Evolutionary conservation across 2,113 vertebrate genomes (phyloP).

Genomic region (Taurulus bubalis): DNA sequence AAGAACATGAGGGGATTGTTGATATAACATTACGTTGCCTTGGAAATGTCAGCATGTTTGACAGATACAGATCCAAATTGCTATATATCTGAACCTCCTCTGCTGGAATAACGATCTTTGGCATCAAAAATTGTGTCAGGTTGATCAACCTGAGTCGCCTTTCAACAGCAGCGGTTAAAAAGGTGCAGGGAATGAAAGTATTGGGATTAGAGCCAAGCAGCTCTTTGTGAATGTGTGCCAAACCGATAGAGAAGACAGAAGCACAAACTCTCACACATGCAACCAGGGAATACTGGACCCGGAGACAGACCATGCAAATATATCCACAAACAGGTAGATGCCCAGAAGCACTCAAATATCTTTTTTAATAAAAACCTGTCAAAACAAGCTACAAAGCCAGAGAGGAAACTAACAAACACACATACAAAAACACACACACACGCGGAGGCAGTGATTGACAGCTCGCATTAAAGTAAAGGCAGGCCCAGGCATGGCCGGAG

Average conservation of each 20-base stretch:
- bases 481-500: slow-evolving; percentile 66
- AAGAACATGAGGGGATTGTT: slow-evolving; percentile 3
- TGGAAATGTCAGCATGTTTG: neutral
- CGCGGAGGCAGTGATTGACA: slow-evolving; percentile 66
- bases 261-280: slow-evolving; percentile 22
- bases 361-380: slow-evolving; percentile 30
- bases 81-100: slow-evolving; percentile 23
- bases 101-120: slow-evolving; percentile 31
- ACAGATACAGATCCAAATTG: neutral
- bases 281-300: slow-evolving; percentile 16
- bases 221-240: slow-evolving; percentile 47
- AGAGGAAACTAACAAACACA: slow-evolving; percentile 43
- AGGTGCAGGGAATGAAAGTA: slow-evolving; percentile 50
- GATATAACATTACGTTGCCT: neutral
- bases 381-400: slow-evolving; percentile 68
- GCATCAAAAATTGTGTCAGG: slow-evolving; percentile 10
- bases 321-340: slow-evolving; percentile 47
- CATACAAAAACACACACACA: slow-evolving; percentile 10
- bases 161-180: slow-evolving; percentile 52
- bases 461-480: slow-evolving; percentile 58
- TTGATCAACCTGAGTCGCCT: slow-evolving; percentile 36
- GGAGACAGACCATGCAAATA: slow-evolving; percentile 9
- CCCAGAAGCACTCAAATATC: slow-evolving; percentile 22
- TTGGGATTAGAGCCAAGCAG: slow-evolving; percentile 42
- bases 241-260: slow-evolving; percentile 18